A percentile compares a stretch with the other conserved stretches of the same genome.
Conservation (phyloP, 2,888 invertebrate species). For the Adineta ricciae region DNA sequence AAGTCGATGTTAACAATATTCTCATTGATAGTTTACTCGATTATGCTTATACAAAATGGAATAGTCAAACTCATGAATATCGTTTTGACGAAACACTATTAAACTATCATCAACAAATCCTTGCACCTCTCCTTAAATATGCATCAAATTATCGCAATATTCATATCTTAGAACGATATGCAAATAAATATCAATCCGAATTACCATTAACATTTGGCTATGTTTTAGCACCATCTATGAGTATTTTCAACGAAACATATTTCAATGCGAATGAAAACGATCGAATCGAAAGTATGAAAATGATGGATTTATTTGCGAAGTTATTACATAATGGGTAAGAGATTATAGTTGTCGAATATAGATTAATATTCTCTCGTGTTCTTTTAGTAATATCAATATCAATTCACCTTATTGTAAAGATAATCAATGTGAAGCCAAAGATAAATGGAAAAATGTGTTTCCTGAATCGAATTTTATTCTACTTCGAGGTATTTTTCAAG, state of each 20-base stretch:
- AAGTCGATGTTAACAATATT: background rate
- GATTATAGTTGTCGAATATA: background rate
- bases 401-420: background rate
- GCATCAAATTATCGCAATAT: background rate
- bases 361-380: no score
- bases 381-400: background rate
- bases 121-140: background rate
- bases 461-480: background rate
- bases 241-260: slow-evolving; percentile 11
- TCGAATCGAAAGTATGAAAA: background rate
- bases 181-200: slow-evolving; percentile 4
- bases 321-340: slow-evolving; percentile 18
- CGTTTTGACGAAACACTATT: background rate
- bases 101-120: background rate
- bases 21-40: background rate
- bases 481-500: background rate
- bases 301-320: background rate
- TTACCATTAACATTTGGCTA: slow-evolving; percentile 8
- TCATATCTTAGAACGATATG: background rate
- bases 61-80: background rate
- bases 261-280: background rate
- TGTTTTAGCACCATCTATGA: slow-evolving; percentile 15
- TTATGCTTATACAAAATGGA: slow-evolving; percentile 7
- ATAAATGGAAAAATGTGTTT: background rate
- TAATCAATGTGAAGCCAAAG: background rate